phyloP scores from a whole-genome alignment of 23 tunicate species.

The Ascidia mentula region DNA sequence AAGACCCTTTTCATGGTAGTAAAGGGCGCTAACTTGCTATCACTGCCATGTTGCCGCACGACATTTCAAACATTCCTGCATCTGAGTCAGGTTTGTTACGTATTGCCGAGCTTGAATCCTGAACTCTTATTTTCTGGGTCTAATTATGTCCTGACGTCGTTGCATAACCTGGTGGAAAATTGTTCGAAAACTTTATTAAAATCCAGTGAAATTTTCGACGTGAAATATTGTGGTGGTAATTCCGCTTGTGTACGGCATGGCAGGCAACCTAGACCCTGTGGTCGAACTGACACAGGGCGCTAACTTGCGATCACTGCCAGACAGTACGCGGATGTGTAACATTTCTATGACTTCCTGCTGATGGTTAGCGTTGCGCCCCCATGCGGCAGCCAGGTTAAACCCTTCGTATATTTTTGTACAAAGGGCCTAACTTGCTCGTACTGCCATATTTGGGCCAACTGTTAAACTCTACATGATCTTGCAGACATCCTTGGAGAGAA shows the following conservation, averaged over 20 bases:
- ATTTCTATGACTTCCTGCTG: background rate
- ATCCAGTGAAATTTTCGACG: too few species aligned
- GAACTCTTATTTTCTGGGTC: too few species aligned
- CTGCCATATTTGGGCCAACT: conserved; percentile 69
- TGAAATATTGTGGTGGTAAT: conserved; percentile 1
- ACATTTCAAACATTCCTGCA: too few species aligned
- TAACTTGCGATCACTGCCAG: conserved; percentile 99
- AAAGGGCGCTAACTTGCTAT: conserved; percentile 99
- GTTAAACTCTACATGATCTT: background rate
- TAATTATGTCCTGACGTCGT: too few species aligned
- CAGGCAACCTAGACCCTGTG: conserved; percentile 92
- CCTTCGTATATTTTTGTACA: conserved; percentile 44
- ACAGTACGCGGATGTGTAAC: conserved; percentile 3
- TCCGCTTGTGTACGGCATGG: conserved; percentile 45
- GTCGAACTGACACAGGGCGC: conserved; percentile 68
- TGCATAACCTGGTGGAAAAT: too few species aligned
- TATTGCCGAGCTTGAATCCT: too few species aligned
- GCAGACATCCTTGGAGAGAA: too few species aligned
- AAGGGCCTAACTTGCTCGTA: conserved; percentile 99
- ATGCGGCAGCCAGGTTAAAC: conserved; percentile 92
- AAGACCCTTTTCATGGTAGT: conserved; percentile 58
- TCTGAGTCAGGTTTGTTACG: too few species aligned
- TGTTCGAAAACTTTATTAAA: too few species aligned
- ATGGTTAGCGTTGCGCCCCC: conserved; percentile 30
- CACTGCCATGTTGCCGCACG: conserved; percentile 71